Conservation (phyloP, 2,888 invertebrate species). For the Chloromyia formosa region DNA sequence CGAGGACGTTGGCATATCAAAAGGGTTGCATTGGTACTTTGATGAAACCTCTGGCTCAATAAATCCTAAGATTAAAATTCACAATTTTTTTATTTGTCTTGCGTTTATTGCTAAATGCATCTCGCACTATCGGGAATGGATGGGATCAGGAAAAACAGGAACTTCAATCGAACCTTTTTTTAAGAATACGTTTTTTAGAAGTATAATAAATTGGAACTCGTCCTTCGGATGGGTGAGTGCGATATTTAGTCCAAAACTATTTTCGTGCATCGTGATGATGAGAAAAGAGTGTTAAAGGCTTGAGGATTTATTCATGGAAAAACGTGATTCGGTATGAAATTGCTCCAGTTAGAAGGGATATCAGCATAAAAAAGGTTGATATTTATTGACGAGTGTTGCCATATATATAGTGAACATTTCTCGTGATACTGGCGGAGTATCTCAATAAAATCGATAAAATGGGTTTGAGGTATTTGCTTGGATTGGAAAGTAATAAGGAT, state of each 20-base stretch:
- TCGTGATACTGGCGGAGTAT: neutral
- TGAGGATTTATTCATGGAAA: constrained; percentile 40
- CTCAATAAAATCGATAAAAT: no score
- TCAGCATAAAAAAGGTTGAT: constrained; percentile 16
- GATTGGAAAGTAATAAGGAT: no score
- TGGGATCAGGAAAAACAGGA: constrained; percentile 50
- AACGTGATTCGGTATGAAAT: constrained; percentile 47
- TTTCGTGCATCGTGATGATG: constrained; percentile 28
- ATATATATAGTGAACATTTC: neutral
- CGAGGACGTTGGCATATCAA: constrained; percentile 14
- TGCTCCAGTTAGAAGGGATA: constrained; percentile 47
- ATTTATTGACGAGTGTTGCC: neutral
- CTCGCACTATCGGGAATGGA: constrained; percentile 21
- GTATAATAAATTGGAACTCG: constrained; percentile 40
- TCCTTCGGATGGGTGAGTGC: constrained; percentile 26
- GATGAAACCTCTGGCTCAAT: constrained; percentile 42
- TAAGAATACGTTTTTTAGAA: constrained; percentile 15
- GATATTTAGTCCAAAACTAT: constrained; percentile 12
- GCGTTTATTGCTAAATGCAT: constrained; percentile 26
- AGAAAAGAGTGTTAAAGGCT: constrained; percentile 46
- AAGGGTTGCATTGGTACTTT: constrained; percentile 36
- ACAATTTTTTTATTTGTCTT: constrained; percentile 42
- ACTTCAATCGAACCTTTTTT: constrained; percentile 42
- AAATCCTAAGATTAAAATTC: constrained; percentile 50
- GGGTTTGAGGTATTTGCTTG: no score